Percentiles rank a stretch among this genome's conserved stretches.
phyloP scores from a whole-genome alignment of 1,140 invertebrate species.

The Eumaeus atala region DNA sequence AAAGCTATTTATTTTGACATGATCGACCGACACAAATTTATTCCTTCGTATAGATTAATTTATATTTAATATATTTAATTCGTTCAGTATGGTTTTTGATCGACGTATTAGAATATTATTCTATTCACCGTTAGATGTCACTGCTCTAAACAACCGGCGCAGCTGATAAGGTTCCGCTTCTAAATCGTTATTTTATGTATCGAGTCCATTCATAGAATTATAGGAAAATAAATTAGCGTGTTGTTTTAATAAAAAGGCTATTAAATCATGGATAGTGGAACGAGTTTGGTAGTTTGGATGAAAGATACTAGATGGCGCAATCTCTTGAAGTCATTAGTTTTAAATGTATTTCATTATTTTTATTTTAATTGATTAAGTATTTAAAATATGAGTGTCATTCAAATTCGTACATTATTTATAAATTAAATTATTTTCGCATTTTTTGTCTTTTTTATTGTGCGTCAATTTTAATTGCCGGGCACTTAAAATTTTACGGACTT shows the following conservation, averaged over 20 bases:
- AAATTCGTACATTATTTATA: background rate
- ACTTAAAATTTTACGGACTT: too few species aligned
- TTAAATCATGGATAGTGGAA: background rate
- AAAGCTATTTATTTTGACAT: too few species aligned
- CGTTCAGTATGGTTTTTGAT: background rate
- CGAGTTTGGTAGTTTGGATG: background rate
- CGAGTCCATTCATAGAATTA: constrained; percentile 11
- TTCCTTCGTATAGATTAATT: too few species aligned
- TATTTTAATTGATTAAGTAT: background rate
- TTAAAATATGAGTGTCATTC: background rate
- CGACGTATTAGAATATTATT: constrained; percentile 21
- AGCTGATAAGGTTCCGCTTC: constrained; percentile 1
- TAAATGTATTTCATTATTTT: background rate
- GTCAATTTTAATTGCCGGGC: too few species aligned
- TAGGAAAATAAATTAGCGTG: background rate
- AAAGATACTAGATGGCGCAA: background rate
- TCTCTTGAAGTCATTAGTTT: background rate
- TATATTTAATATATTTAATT: too few species aligned
- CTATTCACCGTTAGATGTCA: constrained; percentile 56
- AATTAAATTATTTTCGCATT: too few species aligned
- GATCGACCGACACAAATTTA: too few species aligned
- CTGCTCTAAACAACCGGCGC: constrained; percentile 25
- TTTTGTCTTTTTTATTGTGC: too few species aligned
- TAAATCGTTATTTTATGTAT: constrained; percentile 6
- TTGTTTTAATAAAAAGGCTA: constrained; percentile 5